These are phyloP conservation scores for Caenorhabditis sp. DNA, from an alignment of 2,888 invertebrate genomes.

Conservation along the genomic window DNA sequence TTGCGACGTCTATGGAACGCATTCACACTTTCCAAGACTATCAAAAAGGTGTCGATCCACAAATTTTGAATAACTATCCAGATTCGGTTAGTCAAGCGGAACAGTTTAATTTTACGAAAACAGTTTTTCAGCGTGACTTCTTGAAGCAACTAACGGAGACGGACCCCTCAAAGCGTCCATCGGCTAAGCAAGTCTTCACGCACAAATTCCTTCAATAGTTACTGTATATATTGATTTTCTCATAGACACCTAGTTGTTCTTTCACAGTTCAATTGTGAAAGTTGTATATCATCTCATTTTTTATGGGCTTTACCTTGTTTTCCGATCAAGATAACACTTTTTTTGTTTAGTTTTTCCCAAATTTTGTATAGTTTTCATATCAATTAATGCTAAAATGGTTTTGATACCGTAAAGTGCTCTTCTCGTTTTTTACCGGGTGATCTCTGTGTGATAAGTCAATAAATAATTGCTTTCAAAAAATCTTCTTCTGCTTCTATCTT, in stretches of 20 bases:
- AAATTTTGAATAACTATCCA: conserved; percentile 52
- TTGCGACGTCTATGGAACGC: conserved; percentile 94
- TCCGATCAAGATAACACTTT: conserved; percentile 3
- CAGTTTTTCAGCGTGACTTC: conserved; percentile 66
- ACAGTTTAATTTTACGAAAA: background rate
- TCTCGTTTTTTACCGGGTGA: background rate
- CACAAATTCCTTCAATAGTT: conserved; percentile 47
- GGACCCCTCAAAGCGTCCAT: conserved; percentile 63
- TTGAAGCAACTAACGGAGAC: conserved; percentile 67
- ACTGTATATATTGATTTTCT: conserved; percentile 33
- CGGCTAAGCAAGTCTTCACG: conserved; percentile 47
- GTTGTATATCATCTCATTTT: conserved; percentile 55
- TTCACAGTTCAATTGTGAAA: background rate
- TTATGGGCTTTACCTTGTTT: conserved; percentile 20
- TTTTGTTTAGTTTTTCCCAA: background rate
- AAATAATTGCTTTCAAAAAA: no score
- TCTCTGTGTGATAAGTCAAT: background rate
- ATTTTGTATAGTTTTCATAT: background rate
- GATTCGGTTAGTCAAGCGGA: conserved; percentile 31
- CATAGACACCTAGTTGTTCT: background rate
- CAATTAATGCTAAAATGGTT: background rate
- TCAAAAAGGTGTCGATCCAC: conserved; percentile 53
- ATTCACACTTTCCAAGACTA: conserved; percentile 58
- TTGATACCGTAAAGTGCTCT: background rate
- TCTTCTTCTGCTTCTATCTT: no score